Base-by-base conservation (phyloP, 1,140 invertebrate species). In the Pseudobourletiella spinata region DNA sequence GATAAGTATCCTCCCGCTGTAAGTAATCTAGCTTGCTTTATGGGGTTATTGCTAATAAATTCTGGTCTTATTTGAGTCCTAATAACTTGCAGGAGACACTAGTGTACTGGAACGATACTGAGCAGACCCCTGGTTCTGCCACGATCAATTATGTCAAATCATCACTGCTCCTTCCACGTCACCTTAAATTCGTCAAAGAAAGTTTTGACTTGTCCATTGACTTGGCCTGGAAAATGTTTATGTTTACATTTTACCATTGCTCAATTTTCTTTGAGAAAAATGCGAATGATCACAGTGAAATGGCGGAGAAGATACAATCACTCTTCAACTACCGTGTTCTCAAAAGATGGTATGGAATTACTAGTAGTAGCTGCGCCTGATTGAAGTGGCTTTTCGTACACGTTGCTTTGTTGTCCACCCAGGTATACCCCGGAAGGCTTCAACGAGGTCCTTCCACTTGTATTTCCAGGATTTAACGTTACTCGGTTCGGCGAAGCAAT, bases 341-440 rank as follows among this genome's bases (percentile, higher is more conserved):
- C 32, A 55, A 55, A 22, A 28, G 52, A 55, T 55, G 52, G 52
- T 55, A 18, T 4, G 50, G 35, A 48, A 11, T 15, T 48, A 8
- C 20, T 18, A 15, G 44, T 11, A 11, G 35, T 11, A 11, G 35
- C 11, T 11, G n/a, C n/a, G 11, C n/a, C n/a, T 39, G 35, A 39
- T 11, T 11, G 11, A 11, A 39, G n/a, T 11, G 11, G 35, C 35
- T 11, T n/a, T 11, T 11, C 35, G 11, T 11, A 39, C n/a, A 11
- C n/a, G n/a, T 11, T 39, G 11, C n/a, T 11, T 39, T 11, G n/a
- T 39, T 39, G 11, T 11, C 35, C 35, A 11, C 35, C 11, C 35
- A 39, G 35, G 35, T 39, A 39, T n/a, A 39, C 11, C n/a, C 35
- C 35, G n/a, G 35, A 39, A 39, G 44, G 22, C 6, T 48, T 22